Conservation (phyloP, 2,888 invertebrate genomes). For the Epiblema foenella region DNA sequence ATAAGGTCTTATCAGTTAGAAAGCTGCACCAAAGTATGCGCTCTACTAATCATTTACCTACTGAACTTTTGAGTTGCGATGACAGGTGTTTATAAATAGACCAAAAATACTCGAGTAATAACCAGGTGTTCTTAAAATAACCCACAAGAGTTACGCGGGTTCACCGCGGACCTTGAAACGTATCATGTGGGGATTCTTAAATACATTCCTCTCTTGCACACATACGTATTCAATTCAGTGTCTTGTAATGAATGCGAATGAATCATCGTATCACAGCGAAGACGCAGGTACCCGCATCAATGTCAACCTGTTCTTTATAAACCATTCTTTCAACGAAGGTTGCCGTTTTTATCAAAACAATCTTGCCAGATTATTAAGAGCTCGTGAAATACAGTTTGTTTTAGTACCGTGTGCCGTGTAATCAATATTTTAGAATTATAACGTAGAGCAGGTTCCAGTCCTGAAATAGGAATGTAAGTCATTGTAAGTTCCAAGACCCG, state of each 20-base stretch:
- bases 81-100: conserved; percentile 48
- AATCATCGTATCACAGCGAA: conserved; percentile 34
- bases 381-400: background rate
- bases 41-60: conserved; percentile 45
- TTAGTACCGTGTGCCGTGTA: background rate
- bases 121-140: conserved; percentile 49
- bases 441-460: conserved; percentile 21
- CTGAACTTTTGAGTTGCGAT: conserved; percentile 47
- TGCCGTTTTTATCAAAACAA: conserved; percentile 29
- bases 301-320: conserved; percentile 60
- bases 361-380: conserved; percentile 12
- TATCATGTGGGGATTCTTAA: conserved; percentile 23
- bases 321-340: conserved; percentile 34
- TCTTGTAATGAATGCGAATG: conserved; percentile 37
- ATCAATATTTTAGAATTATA: conserved; percentile 6
- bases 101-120: conserved; percentile 48
- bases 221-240: conserved; percentile 29
- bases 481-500: conserved; percentile 69
- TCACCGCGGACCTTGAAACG: conserved; percentile 38
- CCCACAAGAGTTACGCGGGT: conserved; percentile 35
- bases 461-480: conserved; percentile 48
- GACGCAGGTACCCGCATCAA: conserved; percentile 51
- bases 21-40: conserved; percentile 63
- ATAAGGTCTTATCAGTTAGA: conserved; percentile 69
- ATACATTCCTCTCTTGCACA: conserved; percentile 13